phyloP scores from a whole-genome alignment of 2,888 invertebrate species.

The Athripsodes cinereus region DNA sequence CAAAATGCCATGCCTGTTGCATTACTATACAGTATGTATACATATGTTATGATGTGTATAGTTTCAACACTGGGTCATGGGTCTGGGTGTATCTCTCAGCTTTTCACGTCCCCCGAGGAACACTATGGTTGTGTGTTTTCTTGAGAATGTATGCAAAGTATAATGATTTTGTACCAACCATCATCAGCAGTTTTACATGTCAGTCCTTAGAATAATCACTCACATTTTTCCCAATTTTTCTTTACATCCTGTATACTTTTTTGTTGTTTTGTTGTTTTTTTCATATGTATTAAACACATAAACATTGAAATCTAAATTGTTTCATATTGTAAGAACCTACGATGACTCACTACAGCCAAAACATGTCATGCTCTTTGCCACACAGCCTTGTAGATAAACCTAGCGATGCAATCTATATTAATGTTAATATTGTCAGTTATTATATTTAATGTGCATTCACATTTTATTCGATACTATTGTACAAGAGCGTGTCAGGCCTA shows the following conservation, averaged over 20 bases:
- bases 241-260: conserved; percentile 2
- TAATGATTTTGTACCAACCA: too few species aligned
- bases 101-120: too few species aligned
- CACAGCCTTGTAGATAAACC: conserved; percentile 27
- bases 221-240: background rate
- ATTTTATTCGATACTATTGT: background rate
- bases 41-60: too few species aligned
- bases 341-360: conserved; percentile 28
- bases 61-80: too few species aligned
- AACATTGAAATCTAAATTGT: conserved; percentile 18
- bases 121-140: too few species aligned
- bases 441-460: conserved; percentile 1
- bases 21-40: too few species aligned
- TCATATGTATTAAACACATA: conserved; percentile 9
- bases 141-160: too few species aligned
- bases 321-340: conserved; percentile 28
- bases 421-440: background rate
- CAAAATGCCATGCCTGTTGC: too few species aligned
- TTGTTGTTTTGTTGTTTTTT: conserved; percentile 8
- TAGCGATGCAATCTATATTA: conserved; percentile 22
- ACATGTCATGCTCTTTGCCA: conserved; percentile 28
- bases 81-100: too few species aligned
- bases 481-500: background rate
- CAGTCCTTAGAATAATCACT: background rate
- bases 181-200: background rate